These are phyloP conservation scores for Xyrichtys novacula DNA, from an alignment of 2,797 vertebrate genomes.

Conservation along the genomic window DNA sequence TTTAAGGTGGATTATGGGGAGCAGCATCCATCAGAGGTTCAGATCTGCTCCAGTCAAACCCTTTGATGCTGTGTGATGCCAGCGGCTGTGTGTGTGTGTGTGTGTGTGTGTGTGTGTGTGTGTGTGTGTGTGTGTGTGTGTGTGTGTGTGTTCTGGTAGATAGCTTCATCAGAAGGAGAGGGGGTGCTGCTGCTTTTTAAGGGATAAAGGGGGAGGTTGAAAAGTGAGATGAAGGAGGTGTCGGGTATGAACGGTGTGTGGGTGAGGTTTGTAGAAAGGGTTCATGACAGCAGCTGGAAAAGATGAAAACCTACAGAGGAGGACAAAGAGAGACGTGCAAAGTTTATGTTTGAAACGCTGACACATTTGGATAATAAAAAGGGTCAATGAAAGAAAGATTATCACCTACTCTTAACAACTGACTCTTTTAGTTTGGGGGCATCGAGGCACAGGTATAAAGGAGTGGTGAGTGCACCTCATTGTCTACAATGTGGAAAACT, in stretches of 20 bases:
- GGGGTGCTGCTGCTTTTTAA: constrained; percentile 17
- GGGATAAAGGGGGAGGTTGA: constrained; percentile 28
- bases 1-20: constrained; percentile 33
- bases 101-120: background rate
- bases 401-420: too few species aligned
- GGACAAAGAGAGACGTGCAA: constrained; percentile 1
- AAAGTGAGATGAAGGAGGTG: constrained; percentile 10
- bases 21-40: constrained; percentile 59
- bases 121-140: constrained; percentile 15
- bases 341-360: too few species aligned
- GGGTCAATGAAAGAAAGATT: too few species aligned
- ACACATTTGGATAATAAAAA: too few species aligned
- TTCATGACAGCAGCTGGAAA: constrained; percentile 8
- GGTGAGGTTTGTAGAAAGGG: constrained; percentile 4
- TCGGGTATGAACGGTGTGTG: constrained; percentile 6
- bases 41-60: constrained; percentile 40
- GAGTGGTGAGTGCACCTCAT: too few species aligned
- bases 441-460: too few species aligned
- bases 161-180: constrained; percentile 30
- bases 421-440: too few species aligned
- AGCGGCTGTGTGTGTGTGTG: constrained; percentile 39
- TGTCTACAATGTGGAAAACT: too few species aligned
- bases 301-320: background rate
- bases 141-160: constrained; percentile 4
- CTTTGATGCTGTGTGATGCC: constrained; percentile 65